A percentile compares a stretch with the other conserved stretches of the same genome.
Evolutionary conservation across 2,113 vertebrate species (phyloP).

Genomic region (Turdus rufiventris): DNA sequence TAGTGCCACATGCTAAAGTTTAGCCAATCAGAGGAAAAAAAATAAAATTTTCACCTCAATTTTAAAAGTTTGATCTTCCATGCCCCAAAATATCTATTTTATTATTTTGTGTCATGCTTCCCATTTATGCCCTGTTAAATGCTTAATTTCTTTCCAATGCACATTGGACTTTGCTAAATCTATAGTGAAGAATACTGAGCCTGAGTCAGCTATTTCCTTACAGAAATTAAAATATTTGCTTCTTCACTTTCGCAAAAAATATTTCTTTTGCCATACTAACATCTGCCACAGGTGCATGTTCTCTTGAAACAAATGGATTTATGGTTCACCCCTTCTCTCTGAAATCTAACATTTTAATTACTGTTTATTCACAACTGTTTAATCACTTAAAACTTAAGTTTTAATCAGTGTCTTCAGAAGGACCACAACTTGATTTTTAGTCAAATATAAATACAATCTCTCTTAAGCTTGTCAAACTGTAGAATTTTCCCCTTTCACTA

Average conservation of each 20-base stretch:
- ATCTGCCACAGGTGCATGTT: not conserved
- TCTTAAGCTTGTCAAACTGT: not conserved
- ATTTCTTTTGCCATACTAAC: not conserved
- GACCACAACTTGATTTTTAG: not conserved
- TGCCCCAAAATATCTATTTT: not conserved
- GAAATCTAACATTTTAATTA: not conserved
- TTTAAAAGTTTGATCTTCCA: not conserved
- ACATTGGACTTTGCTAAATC: not conserved
- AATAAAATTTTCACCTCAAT: not conserved
- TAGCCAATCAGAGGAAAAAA: not conserved
- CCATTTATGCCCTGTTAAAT: not conserved
- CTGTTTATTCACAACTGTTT: not conserved
- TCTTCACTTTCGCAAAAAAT: not conserved
- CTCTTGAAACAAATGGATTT: not conserved
- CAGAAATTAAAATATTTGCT: not conserved
- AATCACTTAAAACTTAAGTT: not conserved
- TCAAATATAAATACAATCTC: not conserved
- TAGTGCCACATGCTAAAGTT: not conserved
- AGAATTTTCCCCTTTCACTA: not conserved
- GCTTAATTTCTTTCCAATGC: not conserved
- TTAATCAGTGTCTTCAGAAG: not conserved
- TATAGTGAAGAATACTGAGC: not conserved
- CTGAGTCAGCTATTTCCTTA: not conserved
- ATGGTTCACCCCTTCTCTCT: not conserved
- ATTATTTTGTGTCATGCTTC: not conserved